These are phyloP conservation scores for Oryzias dopingdopingensis DNA, from an alignment of 2,797 vertebrate genomes.

Conservation along the genomic window DNA sequence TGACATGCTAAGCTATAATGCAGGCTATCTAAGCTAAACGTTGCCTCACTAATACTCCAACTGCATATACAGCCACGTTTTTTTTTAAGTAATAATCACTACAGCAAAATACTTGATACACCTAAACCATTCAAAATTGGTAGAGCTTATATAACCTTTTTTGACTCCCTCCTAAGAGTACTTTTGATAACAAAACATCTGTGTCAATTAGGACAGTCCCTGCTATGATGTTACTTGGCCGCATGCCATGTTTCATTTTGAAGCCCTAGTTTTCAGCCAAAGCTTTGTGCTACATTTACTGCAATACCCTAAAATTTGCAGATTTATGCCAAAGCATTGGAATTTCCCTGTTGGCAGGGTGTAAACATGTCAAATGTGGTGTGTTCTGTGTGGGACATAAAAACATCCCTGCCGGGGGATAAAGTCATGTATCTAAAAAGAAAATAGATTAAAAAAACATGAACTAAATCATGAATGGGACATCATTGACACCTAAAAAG, in stretches of 20 bases:
- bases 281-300: constrained; percentile 28
- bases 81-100: no score
- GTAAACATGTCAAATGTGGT: constrained; percentile 20
- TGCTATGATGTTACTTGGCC: constrained; percentile 38
- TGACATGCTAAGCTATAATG: no score
- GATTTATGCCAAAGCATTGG: constrained; percentile 29
- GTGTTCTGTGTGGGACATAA: constrained; percentile 10
- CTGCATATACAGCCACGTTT: no score
- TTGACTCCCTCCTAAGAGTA: constrained; percentile 18
- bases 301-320: constrained; percentile 9
- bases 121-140: background rate
- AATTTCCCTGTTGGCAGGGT: constrained; percentile 36
- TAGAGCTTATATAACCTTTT: constrained; percentile 15
- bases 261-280: constrained; percentile 14
- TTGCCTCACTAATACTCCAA: no score
- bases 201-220: constrained; percentile 35
- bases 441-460: constrained; percentile 3
- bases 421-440: constrained; percentile 6
- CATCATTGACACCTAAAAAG: constrained; percentile 7
- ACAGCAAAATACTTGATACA: no score
- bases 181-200: constrained; percentile 21
- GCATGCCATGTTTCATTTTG: constrained; percentile 30
- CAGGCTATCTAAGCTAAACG: no score
- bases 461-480: background rate
- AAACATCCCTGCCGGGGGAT: constrained; percentile 15